phyloP scores from a whole-genome alignment of 1,140 invertebrate species.

The Drosophila pallidifrons region DNA sequence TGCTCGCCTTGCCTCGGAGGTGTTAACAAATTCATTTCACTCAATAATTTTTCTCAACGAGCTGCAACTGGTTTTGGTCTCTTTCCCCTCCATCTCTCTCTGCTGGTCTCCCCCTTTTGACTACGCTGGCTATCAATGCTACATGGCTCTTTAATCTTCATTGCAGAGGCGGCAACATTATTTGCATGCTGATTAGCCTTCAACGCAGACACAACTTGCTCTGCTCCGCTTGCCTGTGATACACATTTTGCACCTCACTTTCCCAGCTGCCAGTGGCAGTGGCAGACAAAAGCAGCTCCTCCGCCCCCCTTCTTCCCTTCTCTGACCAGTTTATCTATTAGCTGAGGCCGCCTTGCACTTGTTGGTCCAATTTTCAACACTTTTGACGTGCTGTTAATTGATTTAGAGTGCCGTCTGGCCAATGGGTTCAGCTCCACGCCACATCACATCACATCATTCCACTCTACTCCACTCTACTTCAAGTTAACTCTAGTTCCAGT shows the following conservation, averaged over 20 bases:
- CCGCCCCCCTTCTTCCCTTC: constrained; percentile 5
- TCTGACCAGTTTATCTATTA: constrained; percentile 46
- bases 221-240: constrained; percentile 33
- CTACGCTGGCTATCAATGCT: constrained; percentile 68
- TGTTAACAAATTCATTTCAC: constrained; percentile 84
- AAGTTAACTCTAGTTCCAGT: neutral
- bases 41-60: constrained; percentile 65
- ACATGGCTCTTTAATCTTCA: constrained; percentile 72
- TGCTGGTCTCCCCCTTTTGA: neutral
- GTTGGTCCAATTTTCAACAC: constrained; percentile 80
- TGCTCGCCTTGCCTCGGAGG: constrained; percentile 45
- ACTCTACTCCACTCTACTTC: constrained; percentile 29
- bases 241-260: constrained; percentile 62
- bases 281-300: neutral
- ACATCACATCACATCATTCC: constrained; percentile 2
- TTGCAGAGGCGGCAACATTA: constrained; percentile 76
- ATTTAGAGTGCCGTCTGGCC: constrained; percentile 73
- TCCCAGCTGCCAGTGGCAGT: constrained; percentile 23
- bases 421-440: constrained; percentile 18
- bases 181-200: constrained; percentile 84
- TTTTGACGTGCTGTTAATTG: constrained; percentile 83
- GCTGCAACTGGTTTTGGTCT: constrained; percentile 72
- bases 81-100: neutral
- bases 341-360: constrained; percentile 44
- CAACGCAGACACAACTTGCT: constrained; percentile 59